phyloP scores from a whole-genome alignment of 2,113 vertebrate species.

The Bolborhynchus lineola region DNA sequence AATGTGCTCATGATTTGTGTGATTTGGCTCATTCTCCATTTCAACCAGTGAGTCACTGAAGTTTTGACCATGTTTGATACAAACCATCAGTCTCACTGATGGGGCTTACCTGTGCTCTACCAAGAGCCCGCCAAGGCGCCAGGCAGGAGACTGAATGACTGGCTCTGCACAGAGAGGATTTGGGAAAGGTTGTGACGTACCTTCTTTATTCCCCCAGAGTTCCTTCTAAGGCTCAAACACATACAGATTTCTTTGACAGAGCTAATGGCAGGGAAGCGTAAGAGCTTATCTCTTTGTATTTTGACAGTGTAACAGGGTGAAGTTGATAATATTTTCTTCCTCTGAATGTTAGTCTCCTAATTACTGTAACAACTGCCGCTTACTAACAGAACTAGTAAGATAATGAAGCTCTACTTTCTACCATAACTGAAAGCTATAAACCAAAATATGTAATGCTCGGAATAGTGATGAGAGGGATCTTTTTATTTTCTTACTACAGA shows the following conservation, averaged over 20 bases:
- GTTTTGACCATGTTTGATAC: not conserved
- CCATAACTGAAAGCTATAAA: constrained; percentile 32
- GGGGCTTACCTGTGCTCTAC: not conserved
- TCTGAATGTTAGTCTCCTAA: not conserved
- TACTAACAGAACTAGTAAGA: not conserved
- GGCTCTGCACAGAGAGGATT: not conserved
- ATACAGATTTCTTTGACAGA: not conserved
- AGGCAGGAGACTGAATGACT: not conserved
- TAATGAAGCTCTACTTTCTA: not conserved
- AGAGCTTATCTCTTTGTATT: not conserved
- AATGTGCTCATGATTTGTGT: not conserved
- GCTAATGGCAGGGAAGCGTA: not conserved
- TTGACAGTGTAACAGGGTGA: not conserved
- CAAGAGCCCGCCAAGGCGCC: not conserved
- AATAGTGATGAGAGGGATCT: not conserved
- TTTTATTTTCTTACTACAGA: not conserved
- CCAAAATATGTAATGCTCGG: not conserved
- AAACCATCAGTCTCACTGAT: not conserved
- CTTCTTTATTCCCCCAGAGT: not conserved
- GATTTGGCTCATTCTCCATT: not conserved
- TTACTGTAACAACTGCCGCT: not conserved
- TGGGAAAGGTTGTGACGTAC: not conserved
- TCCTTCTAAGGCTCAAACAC: not conserved
- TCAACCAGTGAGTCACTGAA: not conserved
- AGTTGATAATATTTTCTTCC: not conserved